Evolutionary conservation across 2,797 vertebrate species (phyloP), one percentile per base, ranked within the genome.

Genomic region (Myripristis murdjan): DNA sequence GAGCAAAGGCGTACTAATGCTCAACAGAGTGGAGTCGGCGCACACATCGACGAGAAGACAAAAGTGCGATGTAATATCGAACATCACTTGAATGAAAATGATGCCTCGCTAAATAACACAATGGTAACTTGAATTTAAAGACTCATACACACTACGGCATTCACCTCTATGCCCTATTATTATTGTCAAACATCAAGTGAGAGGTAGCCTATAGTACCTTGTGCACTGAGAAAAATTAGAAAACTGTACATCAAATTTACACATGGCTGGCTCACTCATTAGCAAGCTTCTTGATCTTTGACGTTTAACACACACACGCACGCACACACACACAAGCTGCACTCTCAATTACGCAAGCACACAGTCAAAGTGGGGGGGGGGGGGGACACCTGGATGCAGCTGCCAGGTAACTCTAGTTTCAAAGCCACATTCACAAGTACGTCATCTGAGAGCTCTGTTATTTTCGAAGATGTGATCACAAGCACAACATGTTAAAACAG

Each of bases 161-260:
- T 75, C 58, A 75, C 69, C 79, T 84, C 84, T 76, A 78, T 61
- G 62, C 79, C 77, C 83, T 79, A 81, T 54, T 74, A 79, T 77
- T 83, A 80, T 49, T 48, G 74, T 84, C 76, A 67, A 81, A 88
- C 77, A 86, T 87, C 69, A 79, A 82, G 77, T 82, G 77, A 90
- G 91, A 91, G 90, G 89, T 89, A 91, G 86, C 89, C 87, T 87
- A 86, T 79, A 88, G 92, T 90, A 92, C 92, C 89, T 89, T 91
- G 85, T 88, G 88, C 90, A 85, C 80, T 83, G 83, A 81, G n/a
- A 73, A 80, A 84, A 39, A 76, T 84, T 84, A 83, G 65, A 83
- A 90, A 90, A 90, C 86, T 89, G 73, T 91, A 90, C 89, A 93
- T 83, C 46, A n/a, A 79, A 82, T 52, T 90, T 91, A 91, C 86